Percentiles rank a stretch among this genome's conserved stretches.
Evolutionary conservation across 1,140 invertebrate genomes (phyloP).

Genomic region (Dendroctonus valens): DNA sequence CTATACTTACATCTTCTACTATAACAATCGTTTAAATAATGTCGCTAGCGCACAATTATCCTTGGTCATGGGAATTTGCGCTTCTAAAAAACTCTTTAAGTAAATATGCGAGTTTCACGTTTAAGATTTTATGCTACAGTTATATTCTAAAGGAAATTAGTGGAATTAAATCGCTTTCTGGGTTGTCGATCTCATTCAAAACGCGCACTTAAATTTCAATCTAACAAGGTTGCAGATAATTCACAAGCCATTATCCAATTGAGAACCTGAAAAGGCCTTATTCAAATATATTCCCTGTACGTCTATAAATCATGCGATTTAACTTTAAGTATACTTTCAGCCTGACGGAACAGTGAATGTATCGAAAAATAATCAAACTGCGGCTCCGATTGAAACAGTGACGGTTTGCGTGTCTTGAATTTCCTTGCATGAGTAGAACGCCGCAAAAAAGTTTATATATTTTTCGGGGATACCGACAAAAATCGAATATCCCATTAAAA

Average conservation of each 20-base stretch:
- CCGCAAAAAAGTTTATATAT: slow-evolving; percentile 28
- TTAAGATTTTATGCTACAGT: too few relatives aligned
- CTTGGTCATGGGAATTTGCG: slow-evolving; percentile 14
- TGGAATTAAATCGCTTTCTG: too few relatives aligned
- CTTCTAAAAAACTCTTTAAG: neutral
- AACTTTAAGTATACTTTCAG: neutral
- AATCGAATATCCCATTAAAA: slow-evolving; percentile 22
- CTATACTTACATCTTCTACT: neutral
- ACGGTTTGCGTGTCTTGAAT: slow-evolving; percentile 19
- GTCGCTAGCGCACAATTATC: slow-evolving; percentile 3
- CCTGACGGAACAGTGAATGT: neutral
- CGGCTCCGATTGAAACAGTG: slow-evolving; percentile 9
- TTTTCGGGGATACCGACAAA: slow-evolving; percentile 27
- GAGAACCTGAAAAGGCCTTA: neutral
- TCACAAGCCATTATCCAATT: too few relatives aligned
- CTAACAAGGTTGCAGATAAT: too few relatives aligned
- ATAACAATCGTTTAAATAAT: neutral
- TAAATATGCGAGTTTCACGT: neutral
- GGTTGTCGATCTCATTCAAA: too few relatives aligned
- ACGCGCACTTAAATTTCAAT: too few relatives aligned
- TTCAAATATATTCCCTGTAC: neutral
- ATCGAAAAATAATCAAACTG: slow-evolving; percentile 21
- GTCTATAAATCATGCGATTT: neutral
- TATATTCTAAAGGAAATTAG: too few relatives aligned
- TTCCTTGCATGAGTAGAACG: slow-evolving; percentile 24